Conservation (phyloP, 2,797 vertebrate genomes). For the Argya squamiceps region DNA sequence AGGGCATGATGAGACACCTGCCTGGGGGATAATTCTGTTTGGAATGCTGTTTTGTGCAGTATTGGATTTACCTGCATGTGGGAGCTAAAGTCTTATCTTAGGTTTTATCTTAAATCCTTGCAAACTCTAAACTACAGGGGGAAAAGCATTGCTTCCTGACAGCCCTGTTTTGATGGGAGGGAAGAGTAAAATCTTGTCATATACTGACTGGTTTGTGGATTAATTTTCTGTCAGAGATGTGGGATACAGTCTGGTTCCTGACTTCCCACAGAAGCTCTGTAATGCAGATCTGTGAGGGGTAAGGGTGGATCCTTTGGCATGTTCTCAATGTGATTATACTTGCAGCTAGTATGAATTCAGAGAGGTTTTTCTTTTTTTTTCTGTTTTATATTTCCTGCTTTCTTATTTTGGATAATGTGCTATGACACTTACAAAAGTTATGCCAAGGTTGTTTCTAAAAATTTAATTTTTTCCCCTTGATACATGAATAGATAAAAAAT, state of each 20-base stretch:
- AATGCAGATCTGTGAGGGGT: neutral
- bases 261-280: neutral
- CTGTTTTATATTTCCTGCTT: neutral
- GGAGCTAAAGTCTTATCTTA: neutral
- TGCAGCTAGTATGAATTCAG: neutral
- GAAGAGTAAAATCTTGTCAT: neutral
- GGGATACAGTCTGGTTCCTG: neutral
- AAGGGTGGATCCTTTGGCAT: neutral
- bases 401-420: neutral
- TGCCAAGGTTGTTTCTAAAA: neutral
- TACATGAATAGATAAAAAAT: neutral
- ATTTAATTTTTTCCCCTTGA: rapidly evolving
- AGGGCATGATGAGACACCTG: neutral
- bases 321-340: neutral
- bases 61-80: slow-evolving; percentile 28
- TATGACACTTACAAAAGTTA: neutral
- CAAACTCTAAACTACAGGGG: neutral
- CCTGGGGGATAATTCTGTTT: slow-evolving; percentile 1
- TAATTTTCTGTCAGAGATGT: neutral
- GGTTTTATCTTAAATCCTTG: slow-evolving; percentile 10
- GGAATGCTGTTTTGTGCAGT: slow-evolving; percentile 15
- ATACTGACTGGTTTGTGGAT: neutral
- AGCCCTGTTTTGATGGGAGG: neutral
- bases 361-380: rapidly evolving
- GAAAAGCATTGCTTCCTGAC: neutral